Base-by-base conservation (phyloP, 1,140 invertebrate species). In the Drosophila serrata region DNA sequence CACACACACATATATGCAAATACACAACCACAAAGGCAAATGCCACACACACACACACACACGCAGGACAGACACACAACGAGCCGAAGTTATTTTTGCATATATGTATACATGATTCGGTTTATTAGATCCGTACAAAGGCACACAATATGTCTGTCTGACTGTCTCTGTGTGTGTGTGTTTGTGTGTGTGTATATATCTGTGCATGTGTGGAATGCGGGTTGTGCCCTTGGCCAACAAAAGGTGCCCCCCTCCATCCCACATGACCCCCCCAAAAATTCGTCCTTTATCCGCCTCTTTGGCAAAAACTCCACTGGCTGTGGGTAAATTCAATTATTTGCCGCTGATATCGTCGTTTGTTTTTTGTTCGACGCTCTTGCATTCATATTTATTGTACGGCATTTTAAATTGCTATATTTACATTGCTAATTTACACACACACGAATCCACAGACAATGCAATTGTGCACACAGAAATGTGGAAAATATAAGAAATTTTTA, bases 331-430 rank as follows among this genome's bases (percentile, higher is more conserved):
- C 84, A 88, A 87, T 87, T 87, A 87, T 88, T 88, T 87, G 79
- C 62, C 75, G 84, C 84, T 88, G 84, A 88, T 87, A 87, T 87
- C 84, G 79, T 84, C 84, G 84, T 87, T 87, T 87, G 84, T 87
- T 88, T 87, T 82, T 76, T 64, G 77, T 75, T 48, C 75, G 63
- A 43, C 64, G 75, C 80, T 88, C 69, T 88, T 82, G 77, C 82
- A 88, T 88, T 84, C 84, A 88, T 88, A 88, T 88, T 88, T 88
- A 88, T 88, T 88, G 84, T 88, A 75, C 77, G 73, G 80, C 80
- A 88, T 88, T 88, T 88, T 88, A 88, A 88, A 88, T 88, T 88
- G 84, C 84, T 78, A 88, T 88, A 88, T 88, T 88, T 88, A 88
- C 84, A 88, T 88, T 88, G 84, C 84, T 88, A 88, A 88, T 88